Conservation (phyloP, 2,888 invertebrate species). For the Napeogenes inachia region DNA sequence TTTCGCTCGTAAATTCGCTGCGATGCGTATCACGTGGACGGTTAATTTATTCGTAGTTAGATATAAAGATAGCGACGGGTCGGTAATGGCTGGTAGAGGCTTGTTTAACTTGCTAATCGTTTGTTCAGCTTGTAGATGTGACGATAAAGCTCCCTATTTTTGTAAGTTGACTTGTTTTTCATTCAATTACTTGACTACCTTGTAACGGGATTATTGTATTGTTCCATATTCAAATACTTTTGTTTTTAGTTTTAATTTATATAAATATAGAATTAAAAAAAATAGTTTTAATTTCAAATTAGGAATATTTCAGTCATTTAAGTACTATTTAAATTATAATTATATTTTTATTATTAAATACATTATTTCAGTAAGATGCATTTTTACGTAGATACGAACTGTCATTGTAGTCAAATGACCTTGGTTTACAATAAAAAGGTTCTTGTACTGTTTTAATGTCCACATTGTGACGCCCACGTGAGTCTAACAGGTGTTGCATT, state of each 20-base stretch:
- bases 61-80: constrained; percentile 37
- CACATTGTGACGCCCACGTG: constrained; percentile 43
- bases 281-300: no score
- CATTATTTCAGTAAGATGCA: no score
- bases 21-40: constrained; percentile 53
- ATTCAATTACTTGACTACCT: constrained; percentile 13
- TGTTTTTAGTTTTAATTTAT: no score
- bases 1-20: constrained; percentile 46
- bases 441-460: constrained; percentile 7
- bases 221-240: no score
- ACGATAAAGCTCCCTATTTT: constrained; percentile 54
- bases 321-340: no score
- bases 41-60: constrained; percentile 44
- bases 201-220: no score
- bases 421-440: constrained; percentile 5
- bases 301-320: no score
- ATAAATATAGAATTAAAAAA: no score
- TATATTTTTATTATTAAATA: no score
- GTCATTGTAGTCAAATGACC: neutral
- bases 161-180: constrained; percentile 25
- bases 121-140: constrained; percentile 59
- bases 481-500: constrained; percentile 72
- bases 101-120: constrained; percentile 72
- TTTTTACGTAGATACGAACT: neutral
- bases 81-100: constrained; percentile 50